Evolutionary conservation across 2,888 invertebrate species (phyloP).

Genomic region (Tenthredo amoena): DNA sequence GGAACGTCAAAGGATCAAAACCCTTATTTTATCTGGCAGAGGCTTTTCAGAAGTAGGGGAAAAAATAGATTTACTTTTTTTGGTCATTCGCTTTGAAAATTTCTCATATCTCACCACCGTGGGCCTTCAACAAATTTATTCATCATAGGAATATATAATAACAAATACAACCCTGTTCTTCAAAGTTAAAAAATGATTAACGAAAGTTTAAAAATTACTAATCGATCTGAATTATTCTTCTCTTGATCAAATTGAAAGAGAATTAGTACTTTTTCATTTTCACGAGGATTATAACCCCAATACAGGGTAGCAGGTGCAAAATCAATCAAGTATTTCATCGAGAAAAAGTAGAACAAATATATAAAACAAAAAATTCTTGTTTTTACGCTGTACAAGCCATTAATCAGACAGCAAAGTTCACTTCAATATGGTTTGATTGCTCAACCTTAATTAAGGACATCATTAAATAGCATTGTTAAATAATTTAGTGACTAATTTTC

Average conservation of each 20-base stretch:
- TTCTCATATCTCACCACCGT: too few relatives aligned
- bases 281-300: not conserved
- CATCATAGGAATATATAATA: not conserved
- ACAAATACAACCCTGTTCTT: not conserved
- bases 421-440: slow-evolving; percentile 23
- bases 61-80: not conserved
- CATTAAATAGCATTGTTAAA: slow-evolving; percentile 14
- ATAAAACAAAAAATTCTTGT: not conserved
- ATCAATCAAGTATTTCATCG: not conserved
- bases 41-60: not conserved
- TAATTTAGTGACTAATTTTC: slow-evolving; percentile 18
- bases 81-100: not conserved
- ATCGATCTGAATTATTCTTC: not conserved
- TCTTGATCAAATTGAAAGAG: not conserved
- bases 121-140: not conserved
- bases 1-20: slow-evolving; percentile 21
- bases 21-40: not conserved
- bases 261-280: not conserved
- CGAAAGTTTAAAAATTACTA: not conserved
- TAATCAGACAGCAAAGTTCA: not conserved
- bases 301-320: slow-evolving; percentile 4
- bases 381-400: slow-evolving; percentile 23
- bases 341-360: slow-evolving; percentile 22
- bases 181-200: not conserved
- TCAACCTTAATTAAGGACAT: slow-evolving; percentile 10